Evolutionary conservation across 1,140 invertebrate genomes (phyloP).

Genomic region (Campoletis sonorensis): DNA sequence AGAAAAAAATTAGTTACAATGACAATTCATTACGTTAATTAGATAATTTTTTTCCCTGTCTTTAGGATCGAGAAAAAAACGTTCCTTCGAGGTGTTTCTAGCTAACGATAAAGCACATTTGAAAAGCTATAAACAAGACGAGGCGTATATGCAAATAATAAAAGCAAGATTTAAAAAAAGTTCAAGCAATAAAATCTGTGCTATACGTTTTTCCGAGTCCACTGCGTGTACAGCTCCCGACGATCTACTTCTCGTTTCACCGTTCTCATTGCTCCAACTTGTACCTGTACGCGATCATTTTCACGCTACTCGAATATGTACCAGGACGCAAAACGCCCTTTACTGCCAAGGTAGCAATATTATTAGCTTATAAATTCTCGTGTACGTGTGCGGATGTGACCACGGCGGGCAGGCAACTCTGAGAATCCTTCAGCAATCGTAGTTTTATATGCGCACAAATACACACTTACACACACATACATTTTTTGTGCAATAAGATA

Average conservation of each 20-base stretch:
- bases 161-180: background rate
- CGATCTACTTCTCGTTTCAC: conserved; percentile 30
- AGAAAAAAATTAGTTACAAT: background rate
- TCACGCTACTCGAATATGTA: conserved; percentile 64
- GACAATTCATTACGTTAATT: background rate
- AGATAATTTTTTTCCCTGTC: background rate
- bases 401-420: background rate
- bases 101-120: too few species aligned
- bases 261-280: conserved; percentile 24
- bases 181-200: conserved; percentile 64
- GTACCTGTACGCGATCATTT: conserved; percentile 60
- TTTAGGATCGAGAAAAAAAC: background rate
- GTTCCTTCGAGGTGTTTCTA: too few species aligned
- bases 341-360: conserved; percentile 71
- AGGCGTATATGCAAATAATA: background rate
- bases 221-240: background rate
- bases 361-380: conserved; percentile 73
- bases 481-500: conserved; percentile 51
- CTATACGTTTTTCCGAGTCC: conserved; percentile 45
- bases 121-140: too few species aligned
- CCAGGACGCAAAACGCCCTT: conserved; percentile 59
- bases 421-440: conserved; percentile 1
- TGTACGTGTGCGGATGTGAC: conserved; percentile 45
- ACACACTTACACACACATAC: conserved; percentile 12
- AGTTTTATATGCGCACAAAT: background rate